phyloP scores from a whole-genome alignment of 1,140 invertebrate genomes.

The Battus philenor region DNA sequence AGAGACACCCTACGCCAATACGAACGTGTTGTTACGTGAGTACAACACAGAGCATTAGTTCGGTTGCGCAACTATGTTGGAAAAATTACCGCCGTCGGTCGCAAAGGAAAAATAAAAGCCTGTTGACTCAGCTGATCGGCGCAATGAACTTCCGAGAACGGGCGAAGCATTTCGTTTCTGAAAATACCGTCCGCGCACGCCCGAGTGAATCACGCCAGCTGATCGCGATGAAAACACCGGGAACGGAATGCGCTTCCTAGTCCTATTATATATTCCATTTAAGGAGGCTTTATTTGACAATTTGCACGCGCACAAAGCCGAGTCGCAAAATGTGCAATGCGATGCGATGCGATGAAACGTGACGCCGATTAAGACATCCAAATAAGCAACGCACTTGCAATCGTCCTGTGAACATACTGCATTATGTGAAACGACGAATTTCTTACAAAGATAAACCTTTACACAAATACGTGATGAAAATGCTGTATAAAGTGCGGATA shows the following conservation, averaged over 20 bases:
- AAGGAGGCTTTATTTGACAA: constrained; percentile 1
- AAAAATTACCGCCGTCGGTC: constrained; percentile 34
- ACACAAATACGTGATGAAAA: too few relatives aligned
- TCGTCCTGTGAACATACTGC: neutral
- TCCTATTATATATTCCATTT: constrained; percentile 9
- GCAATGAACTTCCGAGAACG: constrained; percentile 58
- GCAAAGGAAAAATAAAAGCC: constrained; percentile 31
- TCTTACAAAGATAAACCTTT: too few relatives aligned
- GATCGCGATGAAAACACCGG: constrained; percentile 31
- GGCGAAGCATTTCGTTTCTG: constrained; percentile 48
- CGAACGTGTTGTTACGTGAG: constrained; percentile 15
- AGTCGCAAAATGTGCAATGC: neutral
- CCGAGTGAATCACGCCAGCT: constrained; percentile 58
- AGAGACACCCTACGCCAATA: too few relatives aligned
- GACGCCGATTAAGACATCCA: neutral
- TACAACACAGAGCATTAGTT: constrained; percentile 20
- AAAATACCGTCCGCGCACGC: constrained; percentile 42
- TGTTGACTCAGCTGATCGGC: constrained; percentile 68
- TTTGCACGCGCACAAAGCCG: neutral
- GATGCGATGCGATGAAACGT: constrained; percentile 1
- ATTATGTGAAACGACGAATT: neutral
- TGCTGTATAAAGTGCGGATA: too few relatives aligned
- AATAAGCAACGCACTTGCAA: constrained; percentile 11
- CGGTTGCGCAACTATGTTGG: constrained; percentile 49
- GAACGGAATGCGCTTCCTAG: constrained; percentile 4